These are phyloP conservation scores for crab-eating macaque (Macaca fascicularis) DNA, from an alignment of 2,113 vertebrate genomes.

Conservation along the genomic window T2T-MFA8v1.1 NC_088394.1:63383001-63383500, in stretches of 20 bases:
- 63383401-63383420: too few relatives aligned
- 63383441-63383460: too few relatives aligned
- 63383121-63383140: neutral
- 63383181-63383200: slow-evolving; percentile 3
- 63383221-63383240: neutral
- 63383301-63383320: neutral
- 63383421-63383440: too few relatives aligned
- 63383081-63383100: neutral
- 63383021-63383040: neutral
- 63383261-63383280: neutral
- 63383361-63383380: too few relatives aligned
- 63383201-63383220: neutral
- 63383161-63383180: neutral
- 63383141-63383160: neutral
- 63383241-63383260: neutral
- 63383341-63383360: too few relatives aligned
- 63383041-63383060: neutral
- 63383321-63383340: too few relatives aligned
- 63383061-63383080: neutral
- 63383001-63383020: neutral
- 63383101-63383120: neutral
- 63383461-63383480: too few relatives aligned
- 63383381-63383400: too few relatives aligned
- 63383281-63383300: neutral
- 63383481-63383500: too few relatives aligned